Base-by-base conservation (phyloP, 2,888 invertebrate genomes). In the Andrena praecox region DNA sequence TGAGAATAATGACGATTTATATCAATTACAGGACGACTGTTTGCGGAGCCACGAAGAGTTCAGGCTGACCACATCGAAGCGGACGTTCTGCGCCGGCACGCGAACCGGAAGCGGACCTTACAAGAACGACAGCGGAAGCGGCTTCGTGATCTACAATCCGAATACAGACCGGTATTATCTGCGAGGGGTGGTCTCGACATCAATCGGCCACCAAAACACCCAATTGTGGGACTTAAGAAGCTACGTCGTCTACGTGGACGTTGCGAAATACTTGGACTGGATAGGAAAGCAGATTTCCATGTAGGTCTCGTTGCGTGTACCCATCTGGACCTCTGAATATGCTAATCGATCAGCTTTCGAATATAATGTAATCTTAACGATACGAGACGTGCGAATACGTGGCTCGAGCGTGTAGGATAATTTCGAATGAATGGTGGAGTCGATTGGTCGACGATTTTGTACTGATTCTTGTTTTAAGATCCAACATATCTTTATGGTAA, bases 241-340 rank as follows among this genome's bases (percentile, higher is more conserved):
- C 88, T 96, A 95, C 89, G 93, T 96, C 2, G 95, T 97, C 20
- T 96, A 96, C 90, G 96, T 96, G 0, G 97, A 97, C 67, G 76
- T 89, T 2, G 91, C 93, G 0, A 90, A 91, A 77, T 90, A 90
- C 64, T 20, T 89, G 8, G 42, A 85, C 4, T 93, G 93, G 93
- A 91, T 93, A 68, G 67, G 56, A 42, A 24, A 56, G 20, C 72
- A 90, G 77, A 90, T 88, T 2, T 42, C 59, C 35, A 16, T 12
- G 31, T 72, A 64, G 24, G 64, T 3, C 3, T 20, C n/a, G 16
- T 29, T n/a, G 16, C n/a, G 20, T 27, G 2, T 48, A n/a, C 8
- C 12, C 2, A 16, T 29, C 52, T 42, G 27, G 29, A 52, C 31
- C 35, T 67, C 12, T 60, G 72, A 69, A 76, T 60, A 42, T 79